Evolutionary conservation across 2,113 vertebrate genomes (phyloP), one percentile per base, ranked within the genome.

Genomic region (Chaetodon auriga): DNA sequence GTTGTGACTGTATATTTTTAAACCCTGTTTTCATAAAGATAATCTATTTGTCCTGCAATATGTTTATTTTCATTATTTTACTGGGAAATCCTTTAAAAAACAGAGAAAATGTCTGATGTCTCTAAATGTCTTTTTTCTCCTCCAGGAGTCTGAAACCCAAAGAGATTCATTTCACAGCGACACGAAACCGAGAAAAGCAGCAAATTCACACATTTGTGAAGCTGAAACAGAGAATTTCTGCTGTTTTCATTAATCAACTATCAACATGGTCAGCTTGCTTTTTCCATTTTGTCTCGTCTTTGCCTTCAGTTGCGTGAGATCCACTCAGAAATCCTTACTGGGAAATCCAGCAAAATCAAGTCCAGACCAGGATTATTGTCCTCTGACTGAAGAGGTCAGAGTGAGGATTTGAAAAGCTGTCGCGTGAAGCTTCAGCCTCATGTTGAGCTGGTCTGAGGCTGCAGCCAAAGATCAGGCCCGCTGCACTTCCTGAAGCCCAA

Each of bases 1-100:
- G 90, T 92, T 89, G 93, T 90, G 82, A 65, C 78, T 82, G 43
- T 61, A 74, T 61, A 25, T 78, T 83, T 35, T 73, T 38, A 65
- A 36, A 19, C 25, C 53, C 48, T 79, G 38, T 73, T 38, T 84
- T 64, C 23, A 21, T 30, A 13, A 60, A 60, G 46, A 41, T 30
- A 6, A 62, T 53, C 41, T 23, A 5, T 62, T 18, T 1, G n/a
- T 23, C 9, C 8, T 18, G 23, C 51, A 21, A 6, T 35, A 2
- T 6, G 6, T n/a, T 35, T n/a, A 12, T 46, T 77, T 14, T 55
- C 48, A 7, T 41, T 57, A 12, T 64, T 76, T 46, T 4, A 35
- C 6, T 5, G 15, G 46, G 30, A 10, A 72, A 15, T 62, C 13
- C 12, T 41, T 63, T 48, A 11, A 12, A 49, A 49, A 45, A 45